Evolutionary conservation across 2,797 vertebrate species (phyloP).

Genomic region (Oryzias dopingdopingensis): DNA sequence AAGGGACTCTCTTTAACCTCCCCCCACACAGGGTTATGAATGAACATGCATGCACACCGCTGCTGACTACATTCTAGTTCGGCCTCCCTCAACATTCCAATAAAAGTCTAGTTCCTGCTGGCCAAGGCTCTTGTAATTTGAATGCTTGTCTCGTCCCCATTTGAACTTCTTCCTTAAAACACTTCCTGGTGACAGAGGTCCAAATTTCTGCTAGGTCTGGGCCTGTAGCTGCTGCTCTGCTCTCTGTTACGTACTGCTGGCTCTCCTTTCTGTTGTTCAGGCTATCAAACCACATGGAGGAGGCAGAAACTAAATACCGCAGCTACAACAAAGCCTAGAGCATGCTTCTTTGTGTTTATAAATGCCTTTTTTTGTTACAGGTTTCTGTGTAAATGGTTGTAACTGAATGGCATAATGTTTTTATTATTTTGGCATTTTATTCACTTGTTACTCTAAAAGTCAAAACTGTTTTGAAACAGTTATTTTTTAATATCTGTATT

Average conservation of each 20-base stretch:
- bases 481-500: no score
- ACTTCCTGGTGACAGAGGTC: conserved; percentile 59
- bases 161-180: conserved; percentile 74
- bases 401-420: conserved; percentile 44
- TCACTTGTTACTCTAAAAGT: conserved; percentile 33
- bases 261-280: conserved; percentile 61
- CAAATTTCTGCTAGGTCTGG: conserved; percentile 63
- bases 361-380: conserved; percentile 52
- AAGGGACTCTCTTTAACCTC: conserved; percentile 45
- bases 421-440: conserved; percentile 36
- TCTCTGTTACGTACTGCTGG: conserved; percentile 65
- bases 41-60: conserved; percentile 14
- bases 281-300: conserved; percentile 63
- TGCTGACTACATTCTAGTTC: conserved; percentile 50
- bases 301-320: conserved; percentile 60
- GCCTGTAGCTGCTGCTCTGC: conserved; percentile 50
- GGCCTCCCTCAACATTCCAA: conserved; percentile 71
- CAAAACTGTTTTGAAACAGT: neutral
- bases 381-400: conserved; percentile 37
- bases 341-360: conserved; percentile 46
- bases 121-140: conserved; percentile 68
- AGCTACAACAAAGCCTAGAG: conserved; percentile 54
- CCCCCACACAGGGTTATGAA: conserved; percentile 35
- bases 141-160: conserved; percentile 74
- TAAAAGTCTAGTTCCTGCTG: conserved; percentile 75